Conservation (phyloP, 2,888 invertebrate species). For the Pyralis farinalis region DNA sequence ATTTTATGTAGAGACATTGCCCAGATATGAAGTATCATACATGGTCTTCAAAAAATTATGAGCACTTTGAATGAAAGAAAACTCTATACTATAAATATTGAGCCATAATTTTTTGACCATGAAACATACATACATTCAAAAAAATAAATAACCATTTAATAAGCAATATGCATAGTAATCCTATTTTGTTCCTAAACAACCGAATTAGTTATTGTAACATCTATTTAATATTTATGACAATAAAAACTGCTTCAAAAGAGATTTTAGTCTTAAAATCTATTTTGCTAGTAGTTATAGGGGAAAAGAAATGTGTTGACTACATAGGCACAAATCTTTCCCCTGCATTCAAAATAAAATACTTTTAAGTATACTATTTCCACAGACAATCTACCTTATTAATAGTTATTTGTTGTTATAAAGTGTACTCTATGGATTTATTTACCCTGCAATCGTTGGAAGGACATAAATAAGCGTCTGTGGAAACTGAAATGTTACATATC, state of each 20-base stretch:
- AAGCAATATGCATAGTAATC: constrained; percentile 6
- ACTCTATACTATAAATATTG: no score
- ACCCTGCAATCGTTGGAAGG: constrained; percentile 50
- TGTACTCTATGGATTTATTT: constrained; percentile 47
- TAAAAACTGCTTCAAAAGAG: constrained; percentile 18
- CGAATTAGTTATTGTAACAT: constrained; percentile 14
- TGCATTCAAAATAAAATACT: constrained; percentile 5
- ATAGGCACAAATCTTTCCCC: constrained; percentile 10
- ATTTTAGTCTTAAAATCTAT: constrained; percentile 17
- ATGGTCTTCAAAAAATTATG: not conserved
- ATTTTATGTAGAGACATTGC: no score
- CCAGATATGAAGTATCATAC: no score
- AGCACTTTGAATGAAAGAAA: no score
- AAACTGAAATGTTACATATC: constrained; percentile 17
- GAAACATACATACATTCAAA: not conserved
- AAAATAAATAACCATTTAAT: not conserved
- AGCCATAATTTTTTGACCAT: not conserved
- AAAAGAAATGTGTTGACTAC: constrained; percentile 12
- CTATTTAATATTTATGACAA: constrained; percentile 13
- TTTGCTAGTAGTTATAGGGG: constrained; percentile 15
- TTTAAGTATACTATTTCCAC: constrained; percentile 32
- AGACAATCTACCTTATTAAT: constrained; percentile 38
- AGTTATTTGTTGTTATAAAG: constrained; percentile 32
- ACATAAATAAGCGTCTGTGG: constrained; percentile 33
- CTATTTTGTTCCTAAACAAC: constrained; percentile 18